phyloP scores from a whole-genome alignment of 2,888 invertebrate species.

The Melinaea menophilus region DNA sequence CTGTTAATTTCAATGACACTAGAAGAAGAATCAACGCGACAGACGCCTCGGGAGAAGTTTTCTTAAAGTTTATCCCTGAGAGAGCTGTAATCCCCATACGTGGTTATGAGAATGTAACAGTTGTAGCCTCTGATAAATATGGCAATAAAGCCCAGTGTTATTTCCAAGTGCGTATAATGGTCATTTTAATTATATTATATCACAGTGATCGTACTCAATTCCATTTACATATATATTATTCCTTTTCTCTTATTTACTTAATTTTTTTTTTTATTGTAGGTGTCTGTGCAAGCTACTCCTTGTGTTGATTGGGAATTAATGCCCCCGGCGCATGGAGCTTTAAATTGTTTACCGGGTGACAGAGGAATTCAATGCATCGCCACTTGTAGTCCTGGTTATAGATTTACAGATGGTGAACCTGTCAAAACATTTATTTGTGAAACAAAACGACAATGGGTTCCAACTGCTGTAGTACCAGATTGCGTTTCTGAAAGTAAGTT shows the following conservation, averaged over 20 bases:
- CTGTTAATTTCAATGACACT: slow-evolving; percentile 94
- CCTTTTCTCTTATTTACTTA: background rate
- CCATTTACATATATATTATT: background rate
- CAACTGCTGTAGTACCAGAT: slow-evolving; percentile 93
- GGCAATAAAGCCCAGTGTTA: slow-evolving; percentile 94
- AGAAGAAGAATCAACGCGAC: slow-evolving; percentile 89
- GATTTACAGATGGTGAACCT: slow-evolving; percentile 94
- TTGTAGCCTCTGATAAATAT: slow-evolving; percentile 90
- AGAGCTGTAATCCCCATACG: slow-evolving; percentile 90
- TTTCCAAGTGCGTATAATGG: slow-evolving; percentile 83
- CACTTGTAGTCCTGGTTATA: slow-evolving; percentile 91
- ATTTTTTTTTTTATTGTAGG: slow-evolving; percentile 56
- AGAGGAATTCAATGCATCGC: slow-evolving; percentile 92
- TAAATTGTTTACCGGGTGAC: slow-evolving; percentile 91
- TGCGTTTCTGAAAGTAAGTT: slow-evolving; percentile 93
- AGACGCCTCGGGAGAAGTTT: slow-evolving; percentile 93
- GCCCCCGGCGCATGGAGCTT: slow-evolving; percentile 91
- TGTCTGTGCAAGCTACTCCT: slow-evolving; percentile 93
- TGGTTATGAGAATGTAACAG: slow-evolving; percentile 94
- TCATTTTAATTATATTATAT: background rate
- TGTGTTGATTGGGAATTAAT: slow-evolving; percentile 97
- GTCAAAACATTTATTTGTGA: slow-evolving; percentile 92
- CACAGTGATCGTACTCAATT: too few species aligned
- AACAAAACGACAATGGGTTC: slow-evolving; percentile 89
- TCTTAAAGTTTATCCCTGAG: slow-evolving; percentile 89